Evolutionary conservation across 1,140 invertebrate genomes (phyloP).

Genomic region (Ctenoplectra terminalis): DNA sequence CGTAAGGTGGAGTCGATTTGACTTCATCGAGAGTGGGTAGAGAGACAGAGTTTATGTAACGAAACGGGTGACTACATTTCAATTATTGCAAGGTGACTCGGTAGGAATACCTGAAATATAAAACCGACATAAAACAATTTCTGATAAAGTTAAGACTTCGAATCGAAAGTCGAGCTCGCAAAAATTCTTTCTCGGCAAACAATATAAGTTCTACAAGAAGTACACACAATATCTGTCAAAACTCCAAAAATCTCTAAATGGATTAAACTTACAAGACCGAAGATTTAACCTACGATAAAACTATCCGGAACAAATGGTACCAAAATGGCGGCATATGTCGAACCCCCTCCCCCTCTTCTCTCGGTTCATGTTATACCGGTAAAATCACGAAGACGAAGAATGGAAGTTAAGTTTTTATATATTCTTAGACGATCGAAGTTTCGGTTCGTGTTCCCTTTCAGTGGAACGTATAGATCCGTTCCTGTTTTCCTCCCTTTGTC

Average conservation of each 20-base stretch:
- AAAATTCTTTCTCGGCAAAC: too few species aligned
- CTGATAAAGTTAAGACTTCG: too few species aligned
- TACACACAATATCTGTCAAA: background rate
- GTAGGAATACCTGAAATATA: background rate
- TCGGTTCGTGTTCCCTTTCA: background rate
- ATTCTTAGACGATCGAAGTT: background rate
- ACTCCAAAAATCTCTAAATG: background rate
- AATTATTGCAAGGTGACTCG: background rate
- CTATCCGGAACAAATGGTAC: background rate
- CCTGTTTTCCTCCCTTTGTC: conserved; percentile 14
- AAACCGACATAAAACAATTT: too few species aligned
- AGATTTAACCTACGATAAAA: background rate
- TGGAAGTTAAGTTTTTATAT: background rate
- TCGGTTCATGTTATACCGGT: background rate
- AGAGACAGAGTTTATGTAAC: background rate
- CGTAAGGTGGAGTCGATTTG: conserved; percentile 1
- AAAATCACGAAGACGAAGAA: background rate
- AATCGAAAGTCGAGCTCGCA: too few species aligned
- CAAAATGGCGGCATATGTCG: background rate
- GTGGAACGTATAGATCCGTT: conserved; percentile 12
- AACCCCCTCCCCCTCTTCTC: too few species aligned
- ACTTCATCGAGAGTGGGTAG: background rate
- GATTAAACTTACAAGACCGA: background rate
- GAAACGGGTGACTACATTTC: background rate
- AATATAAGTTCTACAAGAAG: too few species aligned